Base-by-base conservation (phyloP, 1,140 invertebrate genomes). In the Tetramorium alpestre region DNA sequence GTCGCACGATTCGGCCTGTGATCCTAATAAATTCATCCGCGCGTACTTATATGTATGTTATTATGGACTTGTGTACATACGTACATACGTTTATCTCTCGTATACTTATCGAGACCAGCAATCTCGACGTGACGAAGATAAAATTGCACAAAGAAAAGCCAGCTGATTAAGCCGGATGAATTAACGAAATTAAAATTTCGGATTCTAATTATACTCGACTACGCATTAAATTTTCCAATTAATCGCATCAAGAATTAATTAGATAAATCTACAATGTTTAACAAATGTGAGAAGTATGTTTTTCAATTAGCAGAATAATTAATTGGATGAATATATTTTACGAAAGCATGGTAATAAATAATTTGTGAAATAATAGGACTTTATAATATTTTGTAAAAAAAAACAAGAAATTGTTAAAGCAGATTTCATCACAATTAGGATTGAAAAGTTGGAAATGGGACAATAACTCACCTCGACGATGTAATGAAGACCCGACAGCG, bases 401-500 rank as follows among this genome's bases (percentile, higher is more conserved):
- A 56, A 70, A 2, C 38, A 54, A 10, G 6, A 77, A 25, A 65
- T 16, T 72, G n/a, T 54, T 0, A 38, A 51, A 28, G n/a, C 44
- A 58, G 13, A 58, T 75, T 73, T 62, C n/a, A 11, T 0, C n/a
- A 22, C 25, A 64, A 70, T 25, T 38, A 49, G 25, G 18, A 41
- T 8, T 38, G 1, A 18, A 33, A 75, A 51, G 11, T 13, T 54
- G 4, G 1, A 65, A 65, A 41, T 65, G 3, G 4, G n/a, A 67
- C 0, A 38, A 86, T 65, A 22, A 90, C 89, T 90, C 94, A 97
- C 97, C 94, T 97, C 97, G 90, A 97, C 97, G 92, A 97, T 96
- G 94, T 97, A 97, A 89, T 97, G 96, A 60, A 97, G 94, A 77
- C 97, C 97, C 33, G 96, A 96, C 69, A 97, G 95, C 18, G 97